Conservation (phyloP, 2,888 invertebrate species). For the Mythimna lalbum region DNA sequence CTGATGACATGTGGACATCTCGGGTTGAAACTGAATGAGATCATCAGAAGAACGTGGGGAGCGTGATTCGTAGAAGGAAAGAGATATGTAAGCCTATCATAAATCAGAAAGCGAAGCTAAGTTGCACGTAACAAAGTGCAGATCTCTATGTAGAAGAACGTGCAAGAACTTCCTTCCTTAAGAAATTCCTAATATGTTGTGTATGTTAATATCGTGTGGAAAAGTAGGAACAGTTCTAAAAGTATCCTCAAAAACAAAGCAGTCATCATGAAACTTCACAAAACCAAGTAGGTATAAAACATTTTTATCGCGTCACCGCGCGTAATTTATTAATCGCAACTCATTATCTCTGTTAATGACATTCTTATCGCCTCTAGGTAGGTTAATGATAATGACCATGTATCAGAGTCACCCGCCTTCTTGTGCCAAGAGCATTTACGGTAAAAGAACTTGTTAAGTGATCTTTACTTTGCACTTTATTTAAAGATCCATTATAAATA, state of each 20-base stretch:
- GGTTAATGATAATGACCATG: constrained; percentile 70
- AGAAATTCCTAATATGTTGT: no score
- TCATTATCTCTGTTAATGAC: constrained; percentile 71
- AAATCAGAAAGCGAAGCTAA: no score
- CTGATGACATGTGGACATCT: no score
- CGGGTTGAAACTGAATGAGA: no score
- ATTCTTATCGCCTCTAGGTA: constrained; percentile 69
- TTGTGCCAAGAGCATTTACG: constrained; percentile 20
- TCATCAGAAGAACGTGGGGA: no score
- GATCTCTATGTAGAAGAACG: no score
- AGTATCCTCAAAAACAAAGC: neutral
- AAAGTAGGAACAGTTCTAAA: no score
- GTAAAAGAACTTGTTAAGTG: constrained; percentile 27
- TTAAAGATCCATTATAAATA: neutral
- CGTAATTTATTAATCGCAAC: constrained; percentile 62
- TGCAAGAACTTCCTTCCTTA: no score
- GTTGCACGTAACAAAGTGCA: no score
- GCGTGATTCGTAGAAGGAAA: no score
- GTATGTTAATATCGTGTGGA: no score
- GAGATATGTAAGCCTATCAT: no score
- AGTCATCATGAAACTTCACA: neutral
- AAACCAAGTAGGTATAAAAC: constrained; percentile 23
- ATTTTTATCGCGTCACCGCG: constrained; percentile 53
- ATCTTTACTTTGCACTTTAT: constrained; percentile 12
- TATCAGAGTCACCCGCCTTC: constrained; percentile 43